A percentile compares a stretch with the other conserved stretches of the same genome.
phyloP scores from a whole-genome alignment of 1,140 invertebrate genomes.

The Musca vetustissima region DNA sequence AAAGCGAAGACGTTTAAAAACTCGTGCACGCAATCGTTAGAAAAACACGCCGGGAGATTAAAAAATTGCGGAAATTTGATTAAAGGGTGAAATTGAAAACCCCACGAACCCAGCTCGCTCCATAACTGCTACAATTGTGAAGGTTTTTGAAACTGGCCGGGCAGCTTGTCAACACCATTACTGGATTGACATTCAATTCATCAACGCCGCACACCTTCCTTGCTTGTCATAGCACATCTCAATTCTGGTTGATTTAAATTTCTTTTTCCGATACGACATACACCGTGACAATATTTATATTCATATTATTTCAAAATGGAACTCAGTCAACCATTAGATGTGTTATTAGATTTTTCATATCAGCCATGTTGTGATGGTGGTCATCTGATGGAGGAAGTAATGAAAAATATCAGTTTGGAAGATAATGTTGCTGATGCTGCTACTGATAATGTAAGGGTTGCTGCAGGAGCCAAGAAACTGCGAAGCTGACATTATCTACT shows the following conservation, averaged over 20 bases:
- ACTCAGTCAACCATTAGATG: constrained; percentile 10
- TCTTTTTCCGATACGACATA: background rate
- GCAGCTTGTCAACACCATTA: no score
- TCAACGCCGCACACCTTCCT: no score
- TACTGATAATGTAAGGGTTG: constrained; percentile 13
- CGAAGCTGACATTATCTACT: constrained; percentile 29
- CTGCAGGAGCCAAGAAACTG: constrained; percentile 9
- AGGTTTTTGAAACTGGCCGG: no score
- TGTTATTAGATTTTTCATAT: background rate
- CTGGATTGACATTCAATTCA: no score
- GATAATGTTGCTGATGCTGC: background rate
- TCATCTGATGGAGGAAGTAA: no score
- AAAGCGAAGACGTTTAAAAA: constrained; percentile 17
- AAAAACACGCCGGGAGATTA: background rate
- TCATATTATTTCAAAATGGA: constrained; percentile 23
- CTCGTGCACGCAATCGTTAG: constrained; percentile 10
- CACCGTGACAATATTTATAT: no score
- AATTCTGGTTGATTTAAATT: no score
- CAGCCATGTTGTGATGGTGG: background rate
- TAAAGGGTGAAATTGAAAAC: no score
- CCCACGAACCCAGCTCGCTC: no score
- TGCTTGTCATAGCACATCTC: no score
- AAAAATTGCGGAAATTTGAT: no score
- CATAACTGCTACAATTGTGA: no score
- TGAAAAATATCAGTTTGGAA: background rate